These are phyloP conservation scores for Mormyrus iriodes DNA, from an alignment of 2,113 vertebrate genomes.

Conservation along the genomic window DNA sequence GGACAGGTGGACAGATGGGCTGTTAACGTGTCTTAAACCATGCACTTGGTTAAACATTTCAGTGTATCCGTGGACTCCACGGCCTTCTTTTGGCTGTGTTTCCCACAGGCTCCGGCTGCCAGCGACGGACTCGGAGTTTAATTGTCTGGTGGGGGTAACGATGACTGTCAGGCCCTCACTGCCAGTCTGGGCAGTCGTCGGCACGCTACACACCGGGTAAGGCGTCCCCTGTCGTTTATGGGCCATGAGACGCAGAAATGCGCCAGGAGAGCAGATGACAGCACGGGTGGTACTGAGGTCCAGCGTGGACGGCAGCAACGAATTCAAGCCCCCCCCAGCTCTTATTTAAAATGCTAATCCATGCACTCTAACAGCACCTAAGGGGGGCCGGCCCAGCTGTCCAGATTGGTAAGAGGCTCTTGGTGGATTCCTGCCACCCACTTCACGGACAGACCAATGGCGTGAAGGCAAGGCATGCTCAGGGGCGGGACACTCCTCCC, in stretches of 20 bases:
- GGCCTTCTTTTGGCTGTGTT: background rate
- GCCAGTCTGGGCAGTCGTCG: background rate
- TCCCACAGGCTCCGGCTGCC: background rate
- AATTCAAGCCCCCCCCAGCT: background rate
- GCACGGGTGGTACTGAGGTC: background rate
- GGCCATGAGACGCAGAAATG: background rate
- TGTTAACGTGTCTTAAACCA: background rate
- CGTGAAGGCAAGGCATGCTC: background rate
- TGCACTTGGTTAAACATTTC: background rate
- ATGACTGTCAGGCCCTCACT: background rate
- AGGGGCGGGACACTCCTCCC: background rate
- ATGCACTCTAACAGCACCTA: background rate
- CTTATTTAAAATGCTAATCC: background rate
- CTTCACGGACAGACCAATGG: background rate
- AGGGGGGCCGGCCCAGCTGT: background rate
- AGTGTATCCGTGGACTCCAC: background rate
- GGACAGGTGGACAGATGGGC: background rate
- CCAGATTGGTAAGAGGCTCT: background rate
- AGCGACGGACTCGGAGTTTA: background rate
- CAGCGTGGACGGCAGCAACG: background rate
- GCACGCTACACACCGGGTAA: background rate
- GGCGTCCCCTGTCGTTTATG: background rate
- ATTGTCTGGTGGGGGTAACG: background rate
- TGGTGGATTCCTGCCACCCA: background rate
- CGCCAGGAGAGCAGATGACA: background rate